A percentile compares a stretch with the other conserved stretches of the same genome.
Evolutionary conservation across 2,888 invertebrate genomes (phyloP).

Genomic region (Cheilosia impressa): DNA sequence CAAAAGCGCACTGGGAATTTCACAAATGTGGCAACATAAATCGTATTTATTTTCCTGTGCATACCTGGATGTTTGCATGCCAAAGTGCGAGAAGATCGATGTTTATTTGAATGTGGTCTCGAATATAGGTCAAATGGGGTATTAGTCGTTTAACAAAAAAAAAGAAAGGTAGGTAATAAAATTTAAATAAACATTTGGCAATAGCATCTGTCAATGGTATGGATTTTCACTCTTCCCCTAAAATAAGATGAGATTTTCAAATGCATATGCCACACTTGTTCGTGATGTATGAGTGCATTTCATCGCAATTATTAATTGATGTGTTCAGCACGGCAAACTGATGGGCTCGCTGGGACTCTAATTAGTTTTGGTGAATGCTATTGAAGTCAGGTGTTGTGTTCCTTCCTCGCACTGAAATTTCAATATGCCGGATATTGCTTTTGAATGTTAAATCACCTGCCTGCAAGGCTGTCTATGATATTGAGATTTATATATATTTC

Average conservation of each 20-base stretch:
- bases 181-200: conserved; percentile 35
- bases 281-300: conserved; percentile 8
- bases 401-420: not conserved
- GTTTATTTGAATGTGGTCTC: conserved; percentile 20
- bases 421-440: not conserved
- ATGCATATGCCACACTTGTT: not conserved
- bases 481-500: too few species aligned
- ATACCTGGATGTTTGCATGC: not conserved
- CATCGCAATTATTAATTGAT: conserved; percentile 62
- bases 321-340: conserved; percentile 54
- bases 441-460: not conserved
- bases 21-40: conserved; percentile 1
- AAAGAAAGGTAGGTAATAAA: not conserved
- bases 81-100: conserved; percentile 8
- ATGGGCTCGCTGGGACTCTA: conserved; percentile 48
- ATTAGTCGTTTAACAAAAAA: conserved; percentile 37
- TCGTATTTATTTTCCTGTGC: not conserved
- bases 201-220: conserved; percentile 41
- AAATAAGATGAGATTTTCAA: too few species aligned
- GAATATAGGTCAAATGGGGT: conserved; percentile 28
- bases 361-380: conserved; percentile 39
- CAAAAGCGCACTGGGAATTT: not conserved
- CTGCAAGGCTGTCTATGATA: not conserved
- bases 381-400: not conserved
- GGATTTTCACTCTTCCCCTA: not conserved